Evolutionary conservation across 2,888 invertebrate genomes (phyloP).

Genomic region (Phragmatobia fuliginosa): DNA sequence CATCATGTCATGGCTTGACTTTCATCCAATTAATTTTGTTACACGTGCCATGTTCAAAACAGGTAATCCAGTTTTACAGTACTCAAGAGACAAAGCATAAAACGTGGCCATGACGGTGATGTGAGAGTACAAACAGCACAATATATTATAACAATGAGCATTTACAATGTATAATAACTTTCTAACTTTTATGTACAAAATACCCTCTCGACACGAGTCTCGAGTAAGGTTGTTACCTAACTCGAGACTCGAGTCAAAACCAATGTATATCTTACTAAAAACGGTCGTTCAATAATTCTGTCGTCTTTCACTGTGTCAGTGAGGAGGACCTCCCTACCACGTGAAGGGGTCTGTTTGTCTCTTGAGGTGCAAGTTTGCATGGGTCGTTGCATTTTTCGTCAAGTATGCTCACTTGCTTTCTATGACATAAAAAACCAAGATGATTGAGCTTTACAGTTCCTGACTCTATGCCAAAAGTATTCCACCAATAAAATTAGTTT

Average conservation of each 20-base stretch:
- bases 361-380: background rate
- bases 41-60: constrained; percentile 23
- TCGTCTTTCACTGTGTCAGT: too few species aligned
- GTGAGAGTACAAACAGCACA: background rate
- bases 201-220: too few species aligned
- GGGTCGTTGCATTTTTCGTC: background rate
- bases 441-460: background rate
- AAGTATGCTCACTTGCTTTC: background rate
- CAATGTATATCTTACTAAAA: too few species aligned
- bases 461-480: background rate
- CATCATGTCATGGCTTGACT: too few species aligned
- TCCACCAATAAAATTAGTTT: background rate
- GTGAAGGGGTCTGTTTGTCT: too few species aligned
- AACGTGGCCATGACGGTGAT: background rate
- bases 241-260: too few species aligned
- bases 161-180: background rate
- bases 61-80: constrained; percentile 25
- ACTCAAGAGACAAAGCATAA: background rate
- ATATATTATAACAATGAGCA: too few species aligned
- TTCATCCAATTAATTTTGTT: constrained; percentile 19
- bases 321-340: too few species aligned
- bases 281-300: too few species aligned
- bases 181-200: background rate
- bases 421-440: background rate
- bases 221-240: background rate